Percentiles rank a stretch among this genome's conserved stretches.
These are phyloP conservation scores for Ptilorrhoa leucosticta DNA, from an alignment of 2,113 vertebrate species.

Conservation along the genomic window DNA sequence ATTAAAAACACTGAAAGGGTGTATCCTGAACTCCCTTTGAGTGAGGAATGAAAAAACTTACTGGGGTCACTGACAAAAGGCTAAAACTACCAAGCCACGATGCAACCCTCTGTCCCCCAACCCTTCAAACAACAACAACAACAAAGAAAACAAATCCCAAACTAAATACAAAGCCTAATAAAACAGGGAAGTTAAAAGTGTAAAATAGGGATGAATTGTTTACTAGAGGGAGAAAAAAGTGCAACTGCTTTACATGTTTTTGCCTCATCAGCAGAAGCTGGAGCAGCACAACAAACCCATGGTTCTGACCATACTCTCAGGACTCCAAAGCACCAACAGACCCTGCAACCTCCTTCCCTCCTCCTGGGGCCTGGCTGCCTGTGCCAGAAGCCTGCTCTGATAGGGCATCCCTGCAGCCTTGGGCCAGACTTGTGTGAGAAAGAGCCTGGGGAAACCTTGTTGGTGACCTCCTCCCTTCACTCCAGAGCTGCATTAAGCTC, in stretches of 20 bases:
- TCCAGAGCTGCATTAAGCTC: neutral
- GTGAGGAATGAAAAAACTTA: neutral
- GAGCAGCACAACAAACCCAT: neutral
- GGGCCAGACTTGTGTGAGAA: neutral
- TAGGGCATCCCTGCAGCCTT: neutral
- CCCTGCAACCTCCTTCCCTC: neutral
- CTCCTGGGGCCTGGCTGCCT: neutral
- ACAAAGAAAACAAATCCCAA: neutral
- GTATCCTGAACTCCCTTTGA: neutral
- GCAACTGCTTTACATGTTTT: neutral
- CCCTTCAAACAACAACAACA: neutral
- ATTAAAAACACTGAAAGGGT: neutral
- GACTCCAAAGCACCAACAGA: neutral
- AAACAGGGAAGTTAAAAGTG: neutral
- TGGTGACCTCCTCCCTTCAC: neutral
- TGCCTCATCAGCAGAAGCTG: neutral
- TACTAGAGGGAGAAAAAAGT: neutral
- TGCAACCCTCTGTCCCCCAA: accelerated
- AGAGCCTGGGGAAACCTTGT: neutral
- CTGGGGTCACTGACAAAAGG: neutral
- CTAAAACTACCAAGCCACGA: neutral
- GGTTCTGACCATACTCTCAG: neutral
- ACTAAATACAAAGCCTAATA: neutral
- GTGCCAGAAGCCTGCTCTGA: neutral
- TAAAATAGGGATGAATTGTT: neutral